Conservation (phyloP, 2,113 vertebrate species). For the Hemiscyllium ocellatum region DNA sequence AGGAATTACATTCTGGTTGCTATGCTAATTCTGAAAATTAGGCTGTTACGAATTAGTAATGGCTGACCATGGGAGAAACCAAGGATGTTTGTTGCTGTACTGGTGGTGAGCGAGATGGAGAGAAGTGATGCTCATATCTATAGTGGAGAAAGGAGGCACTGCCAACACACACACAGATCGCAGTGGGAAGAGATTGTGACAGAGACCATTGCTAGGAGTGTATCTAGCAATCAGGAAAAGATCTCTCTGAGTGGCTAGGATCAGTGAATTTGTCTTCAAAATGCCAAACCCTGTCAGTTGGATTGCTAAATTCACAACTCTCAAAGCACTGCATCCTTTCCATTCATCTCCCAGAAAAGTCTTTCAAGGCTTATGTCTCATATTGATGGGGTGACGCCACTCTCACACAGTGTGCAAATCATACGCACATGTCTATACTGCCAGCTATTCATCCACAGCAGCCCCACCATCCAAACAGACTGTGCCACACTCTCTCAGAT, state of each 20-base stretch:
- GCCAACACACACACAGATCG: too few relatives aligned
- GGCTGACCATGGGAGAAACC: not conserved
- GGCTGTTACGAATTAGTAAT: not conserved
- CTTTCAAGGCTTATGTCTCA: not conserved
- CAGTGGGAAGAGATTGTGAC: too few relatives aligned
- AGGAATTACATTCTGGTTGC: too few relatives aligned
- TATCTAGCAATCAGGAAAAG: not conserved
- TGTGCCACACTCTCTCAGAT: not conserved
- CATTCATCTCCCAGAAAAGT: not conserved
- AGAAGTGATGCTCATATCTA: not conserved
- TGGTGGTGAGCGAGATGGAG: not conserved
- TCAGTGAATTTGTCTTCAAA: not conserved
- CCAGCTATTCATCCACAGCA: not conserved
- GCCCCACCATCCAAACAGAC: not conserved
- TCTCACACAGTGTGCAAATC: not conserved
- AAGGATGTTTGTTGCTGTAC: not conserved
- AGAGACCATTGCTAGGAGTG: not conserved
- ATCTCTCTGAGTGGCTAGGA: not conserved
- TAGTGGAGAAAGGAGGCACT: not conserved
- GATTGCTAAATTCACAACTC: not conserved
- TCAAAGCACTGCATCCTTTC: not conserved
- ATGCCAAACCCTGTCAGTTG: not conserved
- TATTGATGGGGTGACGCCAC: not conserved
- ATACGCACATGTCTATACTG: not conserved
- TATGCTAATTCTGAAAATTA: too few relatives aligned